Conservation (phyloP, 2,888 invertebrate species). For the Sialis fuliginosa region DNA sequence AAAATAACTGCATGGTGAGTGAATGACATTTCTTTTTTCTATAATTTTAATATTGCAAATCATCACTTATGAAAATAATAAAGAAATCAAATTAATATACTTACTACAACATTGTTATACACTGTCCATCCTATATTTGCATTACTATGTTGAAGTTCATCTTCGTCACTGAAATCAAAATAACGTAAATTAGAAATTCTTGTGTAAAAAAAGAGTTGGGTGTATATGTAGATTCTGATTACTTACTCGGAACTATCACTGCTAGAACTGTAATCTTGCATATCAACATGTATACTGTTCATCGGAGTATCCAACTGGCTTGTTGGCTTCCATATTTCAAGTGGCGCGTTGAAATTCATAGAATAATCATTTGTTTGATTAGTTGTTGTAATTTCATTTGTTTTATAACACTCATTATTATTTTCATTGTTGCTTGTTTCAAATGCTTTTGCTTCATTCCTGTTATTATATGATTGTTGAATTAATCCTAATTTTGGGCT, state of each 20-base stretch:
- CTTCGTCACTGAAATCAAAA: background rate
- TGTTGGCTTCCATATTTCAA: background rate
- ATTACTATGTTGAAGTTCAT: slow-evolving; percentile 7
- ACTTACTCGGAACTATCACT: slow-evolving; percentile 23
- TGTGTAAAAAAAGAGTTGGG: too few relatives aligned
- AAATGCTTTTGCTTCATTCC: too few relatives aligned
- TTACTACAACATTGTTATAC: slow-evolving; percentile 52
- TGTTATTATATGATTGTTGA: background rate
- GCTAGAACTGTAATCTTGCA: background rate
- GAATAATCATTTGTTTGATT: background rate
- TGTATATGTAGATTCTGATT: background rate
- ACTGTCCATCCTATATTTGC: slow-evolving; percentile 50
- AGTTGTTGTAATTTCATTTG: background rate
- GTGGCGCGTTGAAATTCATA: background rate
- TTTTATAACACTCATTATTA: too few relatives aligned
- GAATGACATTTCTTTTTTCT: too few relatives aligned
- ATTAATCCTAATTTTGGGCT: background rate
- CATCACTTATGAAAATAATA: background rate
- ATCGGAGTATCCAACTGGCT: background rate
- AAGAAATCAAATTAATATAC: slow-evolving; percentile 7
- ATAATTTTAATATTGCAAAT: too few relatives aligned
- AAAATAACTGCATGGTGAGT: too few relatives aligned
- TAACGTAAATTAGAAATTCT: slow-evolving; percentile 1
- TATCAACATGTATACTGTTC: background rate
- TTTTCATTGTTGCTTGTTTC: too few relatives aligned